Evolutionary conservation across 1,140 invertebrate genomes (phyloP).

Genomic region (Calycopis cecrops): DNA sequence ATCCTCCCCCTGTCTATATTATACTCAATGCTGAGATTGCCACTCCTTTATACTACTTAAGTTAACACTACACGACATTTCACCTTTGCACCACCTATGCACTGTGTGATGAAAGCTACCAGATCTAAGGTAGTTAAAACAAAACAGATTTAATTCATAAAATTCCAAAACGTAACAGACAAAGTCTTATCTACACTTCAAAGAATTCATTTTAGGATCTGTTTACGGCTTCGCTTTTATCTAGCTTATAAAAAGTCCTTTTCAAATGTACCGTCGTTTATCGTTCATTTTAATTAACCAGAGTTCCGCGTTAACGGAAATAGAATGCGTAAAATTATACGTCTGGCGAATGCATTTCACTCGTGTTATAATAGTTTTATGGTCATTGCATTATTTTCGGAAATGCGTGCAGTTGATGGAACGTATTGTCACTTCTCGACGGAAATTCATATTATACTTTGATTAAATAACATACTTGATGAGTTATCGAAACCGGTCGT

Average conservation of each 20-base stretch:
- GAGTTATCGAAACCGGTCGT: no score
- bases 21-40: no score
- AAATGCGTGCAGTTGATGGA: background rate
- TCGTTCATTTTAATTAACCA: constrained; percentile 19
- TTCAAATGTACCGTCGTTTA: constrained; percentile 22
- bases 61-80: no score
- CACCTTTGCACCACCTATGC: no score
- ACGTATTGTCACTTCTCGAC: no score
- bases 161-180: background rate
- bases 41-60: no score
- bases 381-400: no score
- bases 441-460: no score
- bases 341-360: background rate
- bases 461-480: no score
- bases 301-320: constrained; percentile 5
- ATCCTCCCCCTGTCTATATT: no score
- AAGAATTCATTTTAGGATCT: constrained; percentile 2
- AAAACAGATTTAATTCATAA: background rate
- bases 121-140: no score
- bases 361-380: background rate
- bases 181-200: background rate
- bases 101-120: no score
- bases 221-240: constrained; percentile 18
- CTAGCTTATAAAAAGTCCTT: constrained; percentile 20
- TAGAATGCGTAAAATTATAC: constrained; percentile 10